These are phyloP conservation scores for Lepus europaeus DNA, from an alignment of 2,113 vertebrate species.

Conservation along the genomic window DNA sequence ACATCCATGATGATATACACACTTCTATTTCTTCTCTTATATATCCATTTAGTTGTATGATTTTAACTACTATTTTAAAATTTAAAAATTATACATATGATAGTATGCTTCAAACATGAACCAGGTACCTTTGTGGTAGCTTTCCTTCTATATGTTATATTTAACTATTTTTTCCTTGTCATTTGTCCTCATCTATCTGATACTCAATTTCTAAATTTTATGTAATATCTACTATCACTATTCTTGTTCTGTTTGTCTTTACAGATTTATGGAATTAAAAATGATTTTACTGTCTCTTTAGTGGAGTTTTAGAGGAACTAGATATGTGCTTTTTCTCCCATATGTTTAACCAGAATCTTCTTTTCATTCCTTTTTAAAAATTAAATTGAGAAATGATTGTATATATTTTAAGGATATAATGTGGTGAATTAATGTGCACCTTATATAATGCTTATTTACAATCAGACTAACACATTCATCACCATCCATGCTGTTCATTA, in stretches of 20 bases:
- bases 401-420: neutral
- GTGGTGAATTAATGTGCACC: neutral
- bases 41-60: neutral
- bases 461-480: neutral
- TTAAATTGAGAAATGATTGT: neutral
- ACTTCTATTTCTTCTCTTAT: neutral
- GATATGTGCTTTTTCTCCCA: neutral
- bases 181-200: neutral
- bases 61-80: neutral
- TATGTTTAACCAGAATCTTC: neutral
- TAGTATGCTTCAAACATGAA: neutral
- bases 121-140: neutral
- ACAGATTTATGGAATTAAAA: neutral
- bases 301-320: neutral
- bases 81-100: neutral
- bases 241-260: conserved; percentile 3
- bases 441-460: neutral
- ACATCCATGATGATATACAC: neutral
- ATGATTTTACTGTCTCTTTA: neutral
- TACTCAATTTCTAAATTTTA: neutral
- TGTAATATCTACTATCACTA: neutral
- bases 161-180: neutral
- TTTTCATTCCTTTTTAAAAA: neutral
- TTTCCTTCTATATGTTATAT: neutral
- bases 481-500: neutral